Percentiles rank a stretch among this genome's conserved stretches.
Evolutionary conservation across 2,797 vertebrate species (phyloP).

Genomic region (Girardinus metallicus): DNA sequence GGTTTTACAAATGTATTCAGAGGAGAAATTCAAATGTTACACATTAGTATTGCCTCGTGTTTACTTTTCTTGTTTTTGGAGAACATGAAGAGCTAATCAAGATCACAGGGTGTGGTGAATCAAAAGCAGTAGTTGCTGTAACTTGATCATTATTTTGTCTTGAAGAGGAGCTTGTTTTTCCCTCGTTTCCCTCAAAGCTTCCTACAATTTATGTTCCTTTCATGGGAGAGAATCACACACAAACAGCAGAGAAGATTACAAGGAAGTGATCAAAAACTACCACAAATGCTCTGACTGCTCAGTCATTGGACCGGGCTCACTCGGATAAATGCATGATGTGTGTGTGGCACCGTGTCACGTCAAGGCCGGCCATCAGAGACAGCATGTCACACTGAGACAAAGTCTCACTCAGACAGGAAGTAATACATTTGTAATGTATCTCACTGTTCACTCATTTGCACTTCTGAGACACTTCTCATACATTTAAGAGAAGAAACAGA

Average conservation of each 20-base stretch:
- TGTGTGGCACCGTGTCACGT: conserved; percentile 11
- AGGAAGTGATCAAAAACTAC: conserved; percentile 45
- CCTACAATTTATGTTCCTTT: conserved; percentile 43
- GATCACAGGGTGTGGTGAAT: conserved; percentile 47
- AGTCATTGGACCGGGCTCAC: conserved; percentile 22
- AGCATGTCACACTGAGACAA: not conserved
- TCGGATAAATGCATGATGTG: conserved; percentile 22
- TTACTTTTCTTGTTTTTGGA: not conserved
- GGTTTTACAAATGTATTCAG: not conserved
- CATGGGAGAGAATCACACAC: conserved; percentile 49
- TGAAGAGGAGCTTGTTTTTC: conserved; percentile 52
- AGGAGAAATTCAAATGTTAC: conserved; percentile 22
- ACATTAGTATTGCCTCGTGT: conserved; percentile 9
- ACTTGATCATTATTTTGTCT: conserved; percentile 33
- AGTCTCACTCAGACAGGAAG: conserved; percentile 2
- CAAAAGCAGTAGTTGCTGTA: conserved; percentile 44
- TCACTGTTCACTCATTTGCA: conserved; percentile 8
- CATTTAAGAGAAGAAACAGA: not conserved
- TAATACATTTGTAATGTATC: not conserved
- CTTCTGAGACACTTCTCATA: conserved; percentile 8
- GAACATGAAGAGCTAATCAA: conserved; percentile 28
- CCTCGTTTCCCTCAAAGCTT: conserved; percentile 32
- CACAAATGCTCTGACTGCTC: conserved; percentile 16
- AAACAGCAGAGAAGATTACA: conserved; percentile 66
- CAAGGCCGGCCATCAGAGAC: conserved; percentile 9